Evolutionary conservation across 2,888 invertebrate genomes (phyloP).

Genomic region (Cheilosia scutellata): DNA sequence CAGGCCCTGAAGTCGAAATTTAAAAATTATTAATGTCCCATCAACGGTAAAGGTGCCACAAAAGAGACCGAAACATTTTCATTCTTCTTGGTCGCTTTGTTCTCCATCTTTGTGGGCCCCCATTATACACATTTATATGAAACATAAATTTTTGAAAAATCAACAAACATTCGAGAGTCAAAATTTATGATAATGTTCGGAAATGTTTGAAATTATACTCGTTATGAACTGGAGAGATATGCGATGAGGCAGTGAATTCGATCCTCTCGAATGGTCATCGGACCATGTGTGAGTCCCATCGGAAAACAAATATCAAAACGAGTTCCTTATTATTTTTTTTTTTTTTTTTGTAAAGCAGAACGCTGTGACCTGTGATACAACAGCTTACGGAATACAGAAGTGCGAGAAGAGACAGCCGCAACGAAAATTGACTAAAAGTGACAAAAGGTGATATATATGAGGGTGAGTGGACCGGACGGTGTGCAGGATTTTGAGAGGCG

Average conservation of each 20-base stretch:
- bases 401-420: constrained; percentile 75
- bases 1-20: constrained; percentile 54
- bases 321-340: constrained; percentile 28
- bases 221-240: constrained; percentile 70
- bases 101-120: constrained; percentile 25
- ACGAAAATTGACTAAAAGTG: constrained; percentile 73
- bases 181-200: constrained; percentile 76
- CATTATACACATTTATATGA: constrained; percentile 75
- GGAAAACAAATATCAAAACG: constrained; percentile 48
- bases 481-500: constrained; percentile 20
- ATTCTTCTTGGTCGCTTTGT: constrained; percentile 45
- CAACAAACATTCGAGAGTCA: constrained; percentile 74
- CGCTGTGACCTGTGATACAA: constrained; percentile 33
- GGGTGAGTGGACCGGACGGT: constrained; percentile 53
- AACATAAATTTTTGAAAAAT: constrained; percentile 76
- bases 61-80: constrained; percentile 72
- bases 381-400: constrained; percentile 76
- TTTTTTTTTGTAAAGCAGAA: constrained; percentile 14
- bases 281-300: constrained; percentile 61
- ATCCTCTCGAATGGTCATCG: constrained; percentile 60
- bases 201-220: constrained; percentile 75
- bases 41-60: constrained; percentile 71
- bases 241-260: constrained; percentile 58
- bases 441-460: constrained; percentile 72
- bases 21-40: constrained; percentile 76